Conservation (phyloP, 2,113 vertebrate species). For the Engystomops pustulosus region DNA sequence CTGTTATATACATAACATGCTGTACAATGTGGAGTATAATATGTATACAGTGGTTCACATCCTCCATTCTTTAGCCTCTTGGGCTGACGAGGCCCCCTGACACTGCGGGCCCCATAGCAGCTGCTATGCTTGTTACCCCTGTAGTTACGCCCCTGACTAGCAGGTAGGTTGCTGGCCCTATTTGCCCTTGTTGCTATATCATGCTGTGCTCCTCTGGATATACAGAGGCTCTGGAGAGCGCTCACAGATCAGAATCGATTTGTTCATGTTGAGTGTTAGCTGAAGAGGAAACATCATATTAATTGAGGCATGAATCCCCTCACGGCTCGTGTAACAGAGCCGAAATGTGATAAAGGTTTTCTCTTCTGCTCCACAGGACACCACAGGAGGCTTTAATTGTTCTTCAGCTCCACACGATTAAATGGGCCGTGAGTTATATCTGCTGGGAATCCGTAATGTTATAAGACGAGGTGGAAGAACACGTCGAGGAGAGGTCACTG, state of each 20-base stretch:
- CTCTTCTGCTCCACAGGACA: conserved; percentile 36
- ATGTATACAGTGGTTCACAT: too few species aligned
- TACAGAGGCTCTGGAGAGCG: conserved; percentile 24
- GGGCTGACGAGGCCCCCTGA: too few species aligned
- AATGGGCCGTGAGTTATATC: conserved; percentile 1
- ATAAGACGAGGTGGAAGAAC: background rate
- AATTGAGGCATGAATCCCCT: conserved; percentile 32
- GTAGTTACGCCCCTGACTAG: too few species aligned
- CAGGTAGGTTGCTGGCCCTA: background rate
- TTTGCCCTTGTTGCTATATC: background rate
- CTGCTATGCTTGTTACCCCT: too few species aligned
- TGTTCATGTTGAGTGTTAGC: conserved; percentile 33
- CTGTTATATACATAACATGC: too few species aligned
- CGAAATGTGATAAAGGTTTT: conserved; percentile 44
- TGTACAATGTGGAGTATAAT: too few species aligned
- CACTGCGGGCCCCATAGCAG: too few species aligned
- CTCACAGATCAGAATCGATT: conserved; percentile 38
- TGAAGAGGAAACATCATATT: conserved; percentile 42
- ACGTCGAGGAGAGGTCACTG: background rate
- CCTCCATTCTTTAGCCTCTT: too few species aligned
- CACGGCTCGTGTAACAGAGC: conserved; percentile 6
- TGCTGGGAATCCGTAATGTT: background rate
- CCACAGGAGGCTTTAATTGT: background rate
- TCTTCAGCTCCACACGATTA: background rate
- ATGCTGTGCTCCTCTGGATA: background rate